Conservation (phyloP, 2,797 vertebrate species). For the Huso huso region DNA sequence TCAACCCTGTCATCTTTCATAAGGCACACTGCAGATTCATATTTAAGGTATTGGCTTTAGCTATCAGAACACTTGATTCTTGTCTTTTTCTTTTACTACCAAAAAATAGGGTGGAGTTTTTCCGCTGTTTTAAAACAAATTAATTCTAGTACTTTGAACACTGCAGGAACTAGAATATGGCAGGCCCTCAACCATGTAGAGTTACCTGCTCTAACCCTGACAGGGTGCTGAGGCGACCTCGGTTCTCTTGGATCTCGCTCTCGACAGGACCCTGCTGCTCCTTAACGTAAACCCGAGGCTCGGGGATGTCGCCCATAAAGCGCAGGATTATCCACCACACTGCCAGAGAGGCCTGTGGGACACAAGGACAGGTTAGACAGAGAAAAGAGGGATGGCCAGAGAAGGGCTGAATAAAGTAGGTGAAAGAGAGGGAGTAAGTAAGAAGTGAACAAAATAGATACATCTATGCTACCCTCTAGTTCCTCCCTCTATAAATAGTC, state of each 20-base stretch:
- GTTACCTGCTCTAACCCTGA: slow-evolving; percentile 58
- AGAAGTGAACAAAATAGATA: background rate
- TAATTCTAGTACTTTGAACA: no score
- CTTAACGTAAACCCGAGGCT: slow-evolving; percentile 59
- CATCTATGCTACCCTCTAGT: background rate
- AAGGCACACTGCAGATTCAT: no score
- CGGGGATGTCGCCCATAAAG: slow-evolving; percentile 93
- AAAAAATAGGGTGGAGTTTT: no score
- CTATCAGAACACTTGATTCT: no score
- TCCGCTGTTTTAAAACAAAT: no score
- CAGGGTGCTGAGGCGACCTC: slow-evolving; percentile 56
- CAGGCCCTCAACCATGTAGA: background rate
- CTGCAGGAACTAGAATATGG: no score
- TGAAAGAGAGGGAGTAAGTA: background rate
- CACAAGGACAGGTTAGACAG: slow-evolving; percentile 1
- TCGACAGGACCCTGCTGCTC: slow-evolving; percentile 23
- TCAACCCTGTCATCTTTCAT: no score
- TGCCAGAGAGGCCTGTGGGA: slow-evolving; percentile 70
- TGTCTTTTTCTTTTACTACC: no score
- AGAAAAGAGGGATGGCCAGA: background rate
- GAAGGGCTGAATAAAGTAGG: no score
- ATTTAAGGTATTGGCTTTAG: no score
- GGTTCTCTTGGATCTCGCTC: slow-evolving; percentile 34
- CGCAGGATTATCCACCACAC: slow-evolving; percentile 88
- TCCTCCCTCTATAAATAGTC: background rate